Evolutionary conservation across 2,888 invertebrate species (phyloP).

Genomic region (Peribatodes rhomboidaria): DNA sequence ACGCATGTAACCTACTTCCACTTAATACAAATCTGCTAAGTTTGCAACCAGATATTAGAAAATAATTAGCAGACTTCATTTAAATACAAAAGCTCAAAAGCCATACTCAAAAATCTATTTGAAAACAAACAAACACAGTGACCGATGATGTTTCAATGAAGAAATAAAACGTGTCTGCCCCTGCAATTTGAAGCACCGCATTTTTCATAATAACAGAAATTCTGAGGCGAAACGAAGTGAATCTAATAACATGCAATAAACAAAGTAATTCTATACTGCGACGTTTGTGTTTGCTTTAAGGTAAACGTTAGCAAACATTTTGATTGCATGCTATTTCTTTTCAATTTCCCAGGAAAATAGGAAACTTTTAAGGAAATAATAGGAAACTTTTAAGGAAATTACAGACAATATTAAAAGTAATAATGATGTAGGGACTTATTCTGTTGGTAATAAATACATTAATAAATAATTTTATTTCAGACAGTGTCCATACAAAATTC

Average conservation of each 20-base stretch:
- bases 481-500: no score
- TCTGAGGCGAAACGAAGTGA: slow-evolving; percentile 9
- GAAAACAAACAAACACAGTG: slow-evolving; percentile 5
- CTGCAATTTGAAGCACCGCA: slow-evolving; percentile 20
- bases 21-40: no score
- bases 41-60: no score
- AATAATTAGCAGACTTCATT: no score
- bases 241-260: slow-evolving; percentile 29
- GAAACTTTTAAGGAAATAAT: neutral
- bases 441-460: no score
- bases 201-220: slow-evolving; percentile 36
- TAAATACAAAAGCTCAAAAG: no score
- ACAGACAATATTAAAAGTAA: no score
- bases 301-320: slow-evolving; percentile 9
- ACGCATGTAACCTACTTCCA: no score
- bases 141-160: neutral
- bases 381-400: neutral
- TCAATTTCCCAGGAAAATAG: neutral
- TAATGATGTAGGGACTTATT: no score
- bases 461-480: no score
- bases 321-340: neutral
- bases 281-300: slow-evolving; percentile 14
- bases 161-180: neutral
- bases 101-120: neutral
- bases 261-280: slow-evolving; percentile 24